A percentile compares a stretch with the other conserved stretches of the same genome.
Conservation (phyloP, 2,113 vertebrate genomes). For the Rana temporaria region DNA sequence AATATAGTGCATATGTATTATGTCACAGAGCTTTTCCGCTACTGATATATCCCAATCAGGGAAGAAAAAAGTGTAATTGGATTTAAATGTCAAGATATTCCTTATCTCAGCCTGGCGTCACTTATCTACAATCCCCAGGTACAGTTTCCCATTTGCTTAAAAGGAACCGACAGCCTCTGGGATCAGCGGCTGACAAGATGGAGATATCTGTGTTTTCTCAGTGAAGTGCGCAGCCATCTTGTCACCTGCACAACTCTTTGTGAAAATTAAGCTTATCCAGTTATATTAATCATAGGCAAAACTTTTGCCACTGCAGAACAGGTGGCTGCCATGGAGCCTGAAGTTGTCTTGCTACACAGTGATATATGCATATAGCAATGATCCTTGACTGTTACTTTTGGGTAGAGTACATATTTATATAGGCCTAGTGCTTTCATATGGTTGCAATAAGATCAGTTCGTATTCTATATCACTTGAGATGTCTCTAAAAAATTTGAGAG, state of each 20-base stretch:
- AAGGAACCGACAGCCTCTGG: constrained; percentile 67
- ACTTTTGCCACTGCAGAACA: too few species aligned
- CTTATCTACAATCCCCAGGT: constrained; percentile 70
- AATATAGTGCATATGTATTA: constrained; percentile 59
- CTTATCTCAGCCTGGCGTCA: constrained; percentile 66
- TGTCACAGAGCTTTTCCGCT: constrained; percentile 65
- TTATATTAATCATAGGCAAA: too few species aligned
- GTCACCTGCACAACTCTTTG: neutral
- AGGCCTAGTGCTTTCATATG: too few species aligned
- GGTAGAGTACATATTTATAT: too few species aligned
- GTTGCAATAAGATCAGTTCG: too few species aligned
- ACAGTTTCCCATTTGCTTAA: constrained; percentile 64
- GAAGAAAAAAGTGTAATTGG: constrained; percentile 77
- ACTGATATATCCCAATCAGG: constrained; percentile 71
- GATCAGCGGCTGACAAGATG: constrained; percentile 60
- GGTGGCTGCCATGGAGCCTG: too few species aligned
- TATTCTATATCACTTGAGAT: too few species aligned
- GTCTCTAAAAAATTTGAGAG: too few species aligned
- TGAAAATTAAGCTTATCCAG: too few species aligned
- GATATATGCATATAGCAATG: too few species aligned
- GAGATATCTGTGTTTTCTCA: constrained; percentile 56
- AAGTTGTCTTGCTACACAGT: too few species aligned
- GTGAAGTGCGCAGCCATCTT: constrained; percentile 45
- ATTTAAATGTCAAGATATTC: constrained; percentile 84
- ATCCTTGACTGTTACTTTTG: too few species aligned